Percentiles rank a stretch among this genome's conserved stretches.
Conservation (phyloP, 2,797 vertebrate species). For the Peromyscus melanophrys region DNA sequence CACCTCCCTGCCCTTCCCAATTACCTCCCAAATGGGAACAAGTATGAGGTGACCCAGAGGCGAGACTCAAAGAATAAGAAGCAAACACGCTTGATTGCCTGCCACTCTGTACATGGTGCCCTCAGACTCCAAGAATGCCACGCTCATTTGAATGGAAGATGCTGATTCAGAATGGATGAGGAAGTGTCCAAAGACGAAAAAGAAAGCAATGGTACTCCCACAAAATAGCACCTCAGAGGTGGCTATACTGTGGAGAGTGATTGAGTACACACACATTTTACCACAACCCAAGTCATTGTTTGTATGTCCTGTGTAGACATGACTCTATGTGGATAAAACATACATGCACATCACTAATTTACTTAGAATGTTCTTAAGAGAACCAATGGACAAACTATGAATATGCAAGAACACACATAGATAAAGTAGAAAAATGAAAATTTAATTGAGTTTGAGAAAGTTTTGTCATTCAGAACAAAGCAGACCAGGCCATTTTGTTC, state of each 20-base stretch:
- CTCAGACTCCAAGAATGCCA: background rate
- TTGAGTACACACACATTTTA: slow-evolving; percentile 7
- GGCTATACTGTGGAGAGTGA: background rate
- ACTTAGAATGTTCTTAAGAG: background rate
- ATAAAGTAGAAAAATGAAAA: background rate
- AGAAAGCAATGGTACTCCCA: background rate
- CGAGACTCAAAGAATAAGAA: background rate
- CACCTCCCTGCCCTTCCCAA: background rate
- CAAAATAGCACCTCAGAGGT: background rate
- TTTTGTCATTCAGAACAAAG: slow-evolving; percentile 29
- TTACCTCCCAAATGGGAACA: slow-evolving; percentile 34
- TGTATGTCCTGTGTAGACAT: background rate
- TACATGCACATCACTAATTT: background rate
- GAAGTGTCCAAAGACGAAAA: slow-evolving; percentile 26
- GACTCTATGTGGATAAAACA: background rate
- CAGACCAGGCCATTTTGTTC: background rate
- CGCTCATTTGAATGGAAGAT: slow-evolving; percentile 24
- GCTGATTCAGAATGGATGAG: slow-evolving; percentile 14
- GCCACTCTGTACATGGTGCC: background rate
- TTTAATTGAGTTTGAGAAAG: slow-evolving; percentile 11
- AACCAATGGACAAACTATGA: background rate
- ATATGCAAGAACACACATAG: background rate
- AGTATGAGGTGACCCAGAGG: background rate
- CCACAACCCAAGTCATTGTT: background rate
- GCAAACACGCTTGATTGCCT: background rate